These are phyloP conservation scores for Catostylus mosaicus DNA, from an alignment of 30 jellyfish, hydroid and myxozoan species.

Conservation along the genomic window DNA sequence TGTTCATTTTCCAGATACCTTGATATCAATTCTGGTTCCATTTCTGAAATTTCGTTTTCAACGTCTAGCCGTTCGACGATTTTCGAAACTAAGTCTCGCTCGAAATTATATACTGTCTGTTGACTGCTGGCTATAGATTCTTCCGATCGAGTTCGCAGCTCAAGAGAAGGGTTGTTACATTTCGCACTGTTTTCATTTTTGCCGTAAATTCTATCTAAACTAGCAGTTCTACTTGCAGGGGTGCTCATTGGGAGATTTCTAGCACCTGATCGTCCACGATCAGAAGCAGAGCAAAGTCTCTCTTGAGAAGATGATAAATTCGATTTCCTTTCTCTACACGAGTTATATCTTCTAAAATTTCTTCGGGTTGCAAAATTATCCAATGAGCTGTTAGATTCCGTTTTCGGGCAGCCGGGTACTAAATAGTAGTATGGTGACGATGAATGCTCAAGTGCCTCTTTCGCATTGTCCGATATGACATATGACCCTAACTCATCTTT, in stretches of 20 bases:
- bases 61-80: conserved; percentile 94
- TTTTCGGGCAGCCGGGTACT: conserved; percentile 51
- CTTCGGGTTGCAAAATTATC: conserved; percentile 7
- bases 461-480: conserved; percentile 33
- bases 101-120: conserved; percentile 85
- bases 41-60: conserved; percentile 73
- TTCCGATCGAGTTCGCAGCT: conserved; percentile 50
- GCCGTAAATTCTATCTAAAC: conserved; percentile 57
- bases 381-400: conserved; percentile 19
- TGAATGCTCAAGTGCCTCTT: conserved; percentile 51
- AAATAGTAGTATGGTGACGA: conserved; percentile 48
- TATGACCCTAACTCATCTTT: conserved; percentile 39
- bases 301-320: conserved; percentile 38
- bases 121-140: conserved; percentile 80
- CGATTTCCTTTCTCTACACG: conserved; percentile 6
- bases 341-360: background rate
- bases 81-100: conserved; percentile 84
- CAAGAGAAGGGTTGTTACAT: conserved; percentile 1
- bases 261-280: conserved; percentile 44
- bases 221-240: conserved; percentile 67
- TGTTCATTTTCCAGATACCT: conserved; percentile 56
- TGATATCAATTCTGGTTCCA: conserved; percentile 69
- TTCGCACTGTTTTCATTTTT: conserved; percentile 28
- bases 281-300: conserved; percentile 15
- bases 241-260: conserved; percentile 47